Conservation (phyloP, 2,888 invertebrate genomes). For the Limnephilus auricula region DNA sequence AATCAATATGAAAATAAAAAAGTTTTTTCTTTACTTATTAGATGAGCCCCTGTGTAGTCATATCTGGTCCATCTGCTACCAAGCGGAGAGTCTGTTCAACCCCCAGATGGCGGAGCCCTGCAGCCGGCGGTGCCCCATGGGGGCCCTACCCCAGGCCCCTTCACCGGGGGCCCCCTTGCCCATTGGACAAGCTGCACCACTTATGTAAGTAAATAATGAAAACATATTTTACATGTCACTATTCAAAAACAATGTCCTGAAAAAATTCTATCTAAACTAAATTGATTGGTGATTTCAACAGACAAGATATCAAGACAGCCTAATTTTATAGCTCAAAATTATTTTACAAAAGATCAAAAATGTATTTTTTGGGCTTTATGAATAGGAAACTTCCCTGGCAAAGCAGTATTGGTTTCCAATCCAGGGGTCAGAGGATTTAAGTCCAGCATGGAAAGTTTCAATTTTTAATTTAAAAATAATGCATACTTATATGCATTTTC, state of each 20-base stretch:
- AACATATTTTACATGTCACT: not conserved
- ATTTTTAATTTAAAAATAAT: no score
- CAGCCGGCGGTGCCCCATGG: conserved; percentile 84
- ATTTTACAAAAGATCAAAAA: no score
- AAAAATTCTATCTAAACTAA: not conserved
- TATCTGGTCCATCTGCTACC: conserved; percentile 88
- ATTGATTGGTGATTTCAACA: not conserved
- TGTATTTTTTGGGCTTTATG: no score
- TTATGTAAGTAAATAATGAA: conserved; percentile 75
- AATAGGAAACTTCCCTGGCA: no score
- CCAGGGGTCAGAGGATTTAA: no score
- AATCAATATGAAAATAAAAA: not conserved
- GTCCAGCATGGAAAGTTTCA: no score
- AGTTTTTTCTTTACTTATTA: conserved; percentile 2
- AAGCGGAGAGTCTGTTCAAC: conserved; percentile 85
- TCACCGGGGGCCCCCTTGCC: conserved; percentile 73
- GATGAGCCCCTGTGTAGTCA: conserved; percentile 88
- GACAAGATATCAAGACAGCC: not conserved
- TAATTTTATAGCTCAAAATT: no score
- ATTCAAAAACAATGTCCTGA: no score
- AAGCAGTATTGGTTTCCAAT: no score
- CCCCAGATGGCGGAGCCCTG: conserved; percentile 83
- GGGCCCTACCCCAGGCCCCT: conserved; percentile 69
- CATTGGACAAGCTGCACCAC: conserved; percentile 85
- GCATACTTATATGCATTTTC: no score